phyloP scores from a whole-genome alignment of 1,140 invertebrate genomes.

The Megathymus violae region DNA sequence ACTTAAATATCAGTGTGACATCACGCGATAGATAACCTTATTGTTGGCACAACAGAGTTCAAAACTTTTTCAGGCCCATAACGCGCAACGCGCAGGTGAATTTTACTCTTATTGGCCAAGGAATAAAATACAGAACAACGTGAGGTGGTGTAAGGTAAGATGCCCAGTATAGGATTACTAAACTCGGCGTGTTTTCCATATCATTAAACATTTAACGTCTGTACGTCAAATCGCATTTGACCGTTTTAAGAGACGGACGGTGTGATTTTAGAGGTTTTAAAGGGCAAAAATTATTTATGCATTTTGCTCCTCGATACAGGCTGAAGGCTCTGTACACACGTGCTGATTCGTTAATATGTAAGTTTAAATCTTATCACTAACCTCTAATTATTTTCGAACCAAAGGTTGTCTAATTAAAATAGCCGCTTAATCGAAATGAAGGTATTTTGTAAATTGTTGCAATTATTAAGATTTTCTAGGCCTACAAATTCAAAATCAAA shows the following conservation, averaged over 20 bases:
- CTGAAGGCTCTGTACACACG: background rate
- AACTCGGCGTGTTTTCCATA: conserved; percentile 71
- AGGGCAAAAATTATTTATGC: conserved; percentile 30
- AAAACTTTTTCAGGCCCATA: conserved; percentile 37
- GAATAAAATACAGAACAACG: conserved; percentile 45
- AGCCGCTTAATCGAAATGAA: no score
- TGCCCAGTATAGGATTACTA: conserved; percentile 66
- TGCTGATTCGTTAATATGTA: no score
- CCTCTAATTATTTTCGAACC: no score
- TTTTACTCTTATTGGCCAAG: conserved; percentile 32
- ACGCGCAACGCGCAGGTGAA: conserved; percentile 13
- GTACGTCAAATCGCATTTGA: conserved; percentile 66
- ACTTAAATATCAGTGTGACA: conserved; percentile 45
- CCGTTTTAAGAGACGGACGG: conserved; percentile 55
- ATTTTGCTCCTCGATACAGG: conserved; percentile 1
- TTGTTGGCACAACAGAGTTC: conserved; percentile 38
- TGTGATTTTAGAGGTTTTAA: conserved; percentile 33
- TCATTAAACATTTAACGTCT: conserved; percentile 75
- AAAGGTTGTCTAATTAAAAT: no score
- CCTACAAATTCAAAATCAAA: no score
- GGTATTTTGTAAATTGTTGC: no score
- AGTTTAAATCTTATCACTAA: no score
- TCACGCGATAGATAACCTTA: conserved; percentile 46
- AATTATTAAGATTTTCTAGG: no score
- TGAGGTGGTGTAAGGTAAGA: conserved; percentile 14